These are phyloP conservation scores for Sphaerodactylus townsendi DNA, from an alignment of 2,113 vertebrate genomes.

Conservation along the genomic window DNA sequence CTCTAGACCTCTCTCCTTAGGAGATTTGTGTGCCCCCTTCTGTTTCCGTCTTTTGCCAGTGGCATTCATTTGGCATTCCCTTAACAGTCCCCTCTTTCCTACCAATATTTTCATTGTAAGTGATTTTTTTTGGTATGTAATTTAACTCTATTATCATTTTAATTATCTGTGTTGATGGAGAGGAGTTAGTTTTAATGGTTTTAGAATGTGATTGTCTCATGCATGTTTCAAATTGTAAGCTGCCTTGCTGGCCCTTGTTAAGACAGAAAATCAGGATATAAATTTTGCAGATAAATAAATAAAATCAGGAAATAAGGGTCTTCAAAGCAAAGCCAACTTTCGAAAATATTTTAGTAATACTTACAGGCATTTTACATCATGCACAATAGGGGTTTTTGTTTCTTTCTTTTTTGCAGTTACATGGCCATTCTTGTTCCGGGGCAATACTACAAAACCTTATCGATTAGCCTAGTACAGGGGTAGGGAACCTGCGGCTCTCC, in stretches of 20 bases:
- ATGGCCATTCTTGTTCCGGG: neutral
- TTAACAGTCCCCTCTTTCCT: too few relatives aligned
- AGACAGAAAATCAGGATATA: neutral
- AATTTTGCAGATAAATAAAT: neutral
- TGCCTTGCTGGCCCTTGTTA: neutral
- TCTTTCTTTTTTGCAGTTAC: neutral
- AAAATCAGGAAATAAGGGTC: too few relatives aligned
- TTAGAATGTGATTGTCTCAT: neutral
- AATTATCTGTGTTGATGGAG: too few relatives aligned
- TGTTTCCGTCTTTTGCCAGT: too few relatives aligned
- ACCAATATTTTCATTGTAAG: too few relatives aligned
- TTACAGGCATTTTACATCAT: neutral
- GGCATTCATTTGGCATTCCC: too few relatives aligned
- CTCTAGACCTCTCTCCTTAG: too few relatives aligned
- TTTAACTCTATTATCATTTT: too few relatives aligned
- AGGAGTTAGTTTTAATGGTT: neutral
- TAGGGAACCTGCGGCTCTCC: too few relatives aligned
- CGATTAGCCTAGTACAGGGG: too few relatives aligned
- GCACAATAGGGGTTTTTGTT: neutral
- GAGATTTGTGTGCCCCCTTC: too few relatives aligned
- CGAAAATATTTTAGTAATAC: neutral
- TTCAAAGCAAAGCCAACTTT: neutral
- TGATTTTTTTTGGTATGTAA: too few relatives aligned
- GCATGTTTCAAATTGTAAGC: neutral
- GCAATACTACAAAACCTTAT: neutral